Percentiles rank a stretch among this genome's conserved stretches.
phyloP scores from a whole-genome alignment of 2,797 vertebrate genomes.

The Sebastes melanostomus region DNA sequence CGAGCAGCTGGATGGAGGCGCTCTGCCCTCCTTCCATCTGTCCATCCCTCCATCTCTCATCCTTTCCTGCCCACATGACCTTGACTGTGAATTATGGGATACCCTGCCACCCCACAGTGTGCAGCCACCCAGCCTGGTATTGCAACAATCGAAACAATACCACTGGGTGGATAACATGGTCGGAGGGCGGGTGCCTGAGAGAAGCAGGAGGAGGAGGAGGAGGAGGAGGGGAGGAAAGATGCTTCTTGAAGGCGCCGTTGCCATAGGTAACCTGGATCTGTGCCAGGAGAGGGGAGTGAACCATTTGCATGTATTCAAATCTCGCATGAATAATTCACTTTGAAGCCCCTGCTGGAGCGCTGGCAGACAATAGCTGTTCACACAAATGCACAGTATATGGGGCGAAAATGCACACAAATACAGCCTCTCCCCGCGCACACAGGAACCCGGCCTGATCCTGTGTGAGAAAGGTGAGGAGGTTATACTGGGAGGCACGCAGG shows the following conservation, averaged over 20 bases:
- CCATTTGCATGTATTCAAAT: slow-evolving; percentile 89
- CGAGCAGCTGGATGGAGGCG: slow-evolving; percentile 21
- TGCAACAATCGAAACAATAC: slow-evolving; percentile 73
- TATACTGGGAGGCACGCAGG: slow-evolving; percentile 39
- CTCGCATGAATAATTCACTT: slow-evolving; percentile 84
- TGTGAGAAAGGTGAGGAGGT: slow-evolving; percentile 74
- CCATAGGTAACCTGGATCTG: slow-evolving; percentile 83
- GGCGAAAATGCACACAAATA: slow-evolving; percentile 38
- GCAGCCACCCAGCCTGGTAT: slow-evolving; percentile 67
- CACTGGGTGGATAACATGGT: slow-evolving; percentile 62
- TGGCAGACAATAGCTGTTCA: slow-evolving; percentile 72
- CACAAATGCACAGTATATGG: slow-evolving; percentile 33
- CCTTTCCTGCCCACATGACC: slow-evolving; percentile 63
- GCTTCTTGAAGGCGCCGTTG: slow-evolving; percentile 80
- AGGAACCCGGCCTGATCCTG: slow-evolving; percentile 31
- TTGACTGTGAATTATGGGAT: slow-evolving; percentile 77
- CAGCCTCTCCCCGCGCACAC: slow-evolving; percentile 14
- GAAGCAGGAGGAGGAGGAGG: slow-evolving; percentile 24
- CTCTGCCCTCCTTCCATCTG: slow-evolving; percentile 31
- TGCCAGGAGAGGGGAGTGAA: slow-evolving; percentile 73
- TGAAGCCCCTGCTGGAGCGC: slow-evolving; percentile 64
- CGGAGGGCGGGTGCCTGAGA: slow-evolving; percentile 61
- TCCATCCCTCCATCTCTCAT: slow-evolving; percentile 38
- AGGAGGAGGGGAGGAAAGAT: slow-evolving; percentile 42
- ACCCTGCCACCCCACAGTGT: slow-evolving; percentile 65